phyloP scores from a whole-genome alignment of 2,888 invertebrate genomes.

The Electrophaes corylata region DNA sequence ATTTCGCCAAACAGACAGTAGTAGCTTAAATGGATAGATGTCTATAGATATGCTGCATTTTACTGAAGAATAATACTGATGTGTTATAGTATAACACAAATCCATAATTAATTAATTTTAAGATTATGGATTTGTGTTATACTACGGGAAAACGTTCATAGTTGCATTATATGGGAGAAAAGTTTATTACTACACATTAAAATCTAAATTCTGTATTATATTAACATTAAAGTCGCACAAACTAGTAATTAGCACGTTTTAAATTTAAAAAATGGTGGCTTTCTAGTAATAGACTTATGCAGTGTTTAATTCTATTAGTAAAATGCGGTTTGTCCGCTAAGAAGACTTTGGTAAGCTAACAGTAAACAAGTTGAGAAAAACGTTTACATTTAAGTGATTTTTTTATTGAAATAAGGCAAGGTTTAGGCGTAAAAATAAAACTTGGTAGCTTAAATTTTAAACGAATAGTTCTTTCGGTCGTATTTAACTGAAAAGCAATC shows the following conservation, averaged over 20 bases:
- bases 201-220: neutral
- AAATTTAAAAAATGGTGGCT: neutral
- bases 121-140: too few relatives aligned
- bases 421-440: slow-evolving; percentile 19
- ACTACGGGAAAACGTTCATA: neutral
- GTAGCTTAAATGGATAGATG: slow-evolving; percentile 8
- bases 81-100: neutral
- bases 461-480: slow-evolving; percentile 9
- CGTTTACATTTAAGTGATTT: slow-evolving; percentile 13
- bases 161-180: neutral
- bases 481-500: slow-evolving; percentile 6
- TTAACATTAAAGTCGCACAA: slow-evolving; percentile 17
- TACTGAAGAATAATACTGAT: slow-evolving; percentile 9
- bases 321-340: slow-evolving; percentile 12
- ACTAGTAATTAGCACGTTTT: neutral
- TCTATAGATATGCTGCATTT: slow-evolving; percentile 12
- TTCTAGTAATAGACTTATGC: neutral
- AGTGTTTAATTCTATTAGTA: slow-evolving; percentile 6
- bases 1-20: slow-evolving; percentile 17
- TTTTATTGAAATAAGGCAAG: slow-evolving; percentile 22
- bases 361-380: slow-evolving; percentile 2
- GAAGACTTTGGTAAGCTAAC: slow-evolving; percentile 8
- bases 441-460: slow-evolving; percentile 35
- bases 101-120: neutral
- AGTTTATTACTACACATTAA: neutral